Evolutionary conservation across 1,140 invertebrate species (phyloP).

Genomic region (Antheraea mylitta): DNA sequence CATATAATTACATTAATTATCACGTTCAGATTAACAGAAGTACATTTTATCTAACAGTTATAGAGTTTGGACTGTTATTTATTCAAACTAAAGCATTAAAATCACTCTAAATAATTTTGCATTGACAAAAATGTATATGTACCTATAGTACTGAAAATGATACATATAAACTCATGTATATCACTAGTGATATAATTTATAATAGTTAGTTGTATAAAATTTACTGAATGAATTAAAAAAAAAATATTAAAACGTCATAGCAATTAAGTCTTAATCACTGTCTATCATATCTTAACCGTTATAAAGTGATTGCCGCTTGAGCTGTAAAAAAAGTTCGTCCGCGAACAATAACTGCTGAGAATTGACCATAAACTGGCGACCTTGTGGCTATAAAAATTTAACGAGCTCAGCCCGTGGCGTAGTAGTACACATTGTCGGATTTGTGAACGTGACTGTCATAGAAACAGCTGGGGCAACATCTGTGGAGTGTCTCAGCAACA

Average conservation of each 20-base stretch:
- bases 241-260: conserved; percentile 56
- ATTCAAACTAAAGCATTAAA: too few relatives aligned
- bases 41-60: too few relatives aligned
- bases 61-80: too few relatives aligned
- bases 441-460: conserved; percentile 72
- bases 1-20: too few relatives aligned
- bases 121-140: too few relatives aligned
- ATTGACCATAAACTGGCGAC: conserved; percentile 79
- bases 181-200: too few relatives aligned
- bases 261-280: conserved; percentile 71
- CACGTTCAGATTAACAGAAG: too few relatives aligned
- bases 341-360: conserved; percentile 76
- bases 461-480: conserved; percentile 66
- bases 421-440: conserved; percentile 60
- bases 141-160: too few relatives aligned
- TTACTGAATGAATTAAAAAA: conserved; percentile 12
- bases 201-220: background rate
- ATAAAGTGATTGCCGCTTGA: conserved; percentile 55
- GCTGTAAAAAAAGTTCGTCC: conserved; percentile 62
- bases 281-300: conserved; percentile 64
- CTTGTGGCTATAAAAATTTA: conserved; percentile 80
- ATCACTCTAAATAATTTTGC: too few relatives aligned
- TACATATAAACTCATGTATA: too few relatives aligned
- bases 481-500: conserved; percentile 35
- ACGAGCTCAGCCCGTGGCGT: conserved; percentile 67